phyloP scores from a whole-genome alignment of 2,797 vertebrate species.

The Alfaro cultratus region DNA sequence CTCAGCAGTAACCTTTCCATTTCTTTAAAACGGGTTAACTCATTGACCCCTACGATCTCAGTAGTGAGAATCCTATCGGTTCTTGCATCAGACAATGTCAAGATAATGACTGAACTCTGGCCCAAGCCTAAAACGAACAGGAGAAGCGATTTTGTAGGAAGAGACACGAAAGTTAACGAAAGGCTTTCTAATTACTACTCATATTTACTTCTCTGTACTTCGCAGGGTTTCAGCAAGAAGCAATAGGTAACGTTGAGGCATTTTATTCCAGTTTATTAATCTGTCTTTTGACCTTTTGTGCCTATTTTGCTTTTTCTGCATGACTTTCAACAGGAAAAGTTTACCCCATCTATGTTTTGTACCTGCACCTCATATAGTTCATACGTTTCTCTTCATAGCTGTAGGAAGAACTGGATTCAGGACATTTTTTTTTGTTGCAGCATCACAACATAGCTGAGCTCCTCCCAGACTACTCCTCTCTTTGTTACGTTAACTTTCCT shows the following conservation, averaged over 20 bases:
- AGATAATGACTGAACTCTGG: constrained; percentile 70
- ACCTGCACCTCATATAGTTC: constrained; percentile 26
- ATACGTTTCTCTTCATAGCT: not conserved
- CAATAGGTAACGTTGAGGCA: constrained; percentile 24
- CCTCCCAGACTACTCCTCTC: constrained; percentile 39
- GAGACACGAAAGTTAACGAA: constrained; percentile 31
- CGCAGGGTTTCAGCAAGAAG: constrained; percentile 46
- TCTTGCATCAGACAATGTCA: constrained; percentile 70
- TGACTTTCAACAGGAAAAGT: constrained; percentile 25
- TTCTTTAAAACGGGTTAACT: constrained; percentile 50
- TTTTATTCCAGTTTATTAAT: constrained; percentile 50
- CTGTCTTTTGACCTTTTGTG: constrained; percentile 19
- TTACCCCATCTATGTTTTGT: constrained; percentile 47
- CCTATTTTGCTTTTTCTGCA: constrained; percentile 21
- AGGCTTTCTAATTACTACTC: constrained; percentile 18
- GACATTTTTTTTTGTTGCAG: constrained; percentile 32
- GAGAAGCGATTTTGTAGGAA: constrained; percentile 48
- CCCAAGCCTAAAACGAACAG: constrained; percentile 49
- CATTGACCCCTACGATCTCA: constrained; percentile 53
- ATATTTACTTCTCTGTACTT: constrained; percentile 45
- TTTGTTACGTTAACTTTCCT: constrained; percentile 39
- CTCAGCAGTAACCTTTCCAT: constrained; percentile 46
- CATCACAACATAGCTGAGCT: constrained; percentile 6
- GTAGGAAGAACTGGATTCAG: not conserved
- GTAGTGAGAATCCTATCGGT: constrained; percentile 55